phyloP scores from a whole-genome alignment of 2,113 vertebrate species.

The Prionailurus viverrinus region DNA sequence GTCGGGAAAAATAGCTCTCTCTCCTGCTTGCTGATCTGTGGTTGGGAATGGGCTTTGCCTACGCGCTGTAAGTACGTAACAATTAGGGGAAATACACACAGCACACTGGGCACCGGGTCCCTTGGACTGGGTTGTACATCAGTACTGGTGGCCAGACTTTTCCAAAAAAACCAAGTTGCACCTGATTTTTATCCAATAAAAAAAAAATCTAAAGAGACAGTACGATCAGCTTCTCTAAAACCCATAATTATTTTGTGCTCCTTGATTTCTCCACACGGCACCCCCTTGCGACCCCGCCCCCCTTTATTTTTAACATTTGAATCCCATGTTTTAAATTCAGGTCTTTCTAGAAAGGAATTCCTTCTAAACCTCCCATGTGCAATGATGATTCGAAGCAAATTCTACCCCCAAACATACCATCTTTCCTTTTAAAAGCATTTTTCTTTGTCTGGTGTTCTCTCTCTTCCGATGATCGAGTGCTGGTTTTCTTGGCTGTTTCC shows the following conservation, averaged over 20 bases:
- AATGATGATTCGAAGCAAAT: background rate
- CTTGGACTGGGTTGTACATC: background rate
- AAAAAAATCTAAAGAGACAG: background rate
- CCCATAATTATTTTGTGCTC: background rate
- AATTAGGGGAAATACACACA: background rate
- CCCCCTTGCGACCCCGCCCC: rapidly evolving
- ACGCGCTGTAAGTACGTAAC: background rate
- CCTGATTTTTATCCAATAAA: constrained; percentile 35
- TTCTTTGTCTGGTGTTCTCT: background rate
- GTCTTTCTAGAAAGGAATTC: constrained; percentile 20
- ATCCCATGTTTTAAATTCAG: constrained; percentile 42
- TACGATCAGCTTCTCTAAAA: background rate
- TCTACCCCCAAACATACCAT: background rate
- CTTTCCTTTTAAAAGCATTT: background rate
- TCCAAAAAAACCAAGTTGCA: background rate
- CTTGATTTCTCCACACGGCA: background rate
- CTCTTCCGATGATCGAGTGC: background rate
- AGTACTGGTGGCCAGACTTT: background rate
- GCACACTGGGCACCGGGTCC: background rate
- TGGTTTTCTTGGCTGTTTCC: background rate
- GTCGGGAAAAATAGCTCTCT: constrained; percentile 59
- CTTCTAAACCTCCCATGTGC: background rate
- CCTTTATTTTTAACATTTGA: background rate
- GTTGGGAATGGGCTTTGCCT: background rate
- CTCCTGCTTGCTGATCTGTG: background rate